phyloP scores from a whole-genome alignment of 2,113 vertebrate genomes.

The Takifugu flavidus region DNA sequence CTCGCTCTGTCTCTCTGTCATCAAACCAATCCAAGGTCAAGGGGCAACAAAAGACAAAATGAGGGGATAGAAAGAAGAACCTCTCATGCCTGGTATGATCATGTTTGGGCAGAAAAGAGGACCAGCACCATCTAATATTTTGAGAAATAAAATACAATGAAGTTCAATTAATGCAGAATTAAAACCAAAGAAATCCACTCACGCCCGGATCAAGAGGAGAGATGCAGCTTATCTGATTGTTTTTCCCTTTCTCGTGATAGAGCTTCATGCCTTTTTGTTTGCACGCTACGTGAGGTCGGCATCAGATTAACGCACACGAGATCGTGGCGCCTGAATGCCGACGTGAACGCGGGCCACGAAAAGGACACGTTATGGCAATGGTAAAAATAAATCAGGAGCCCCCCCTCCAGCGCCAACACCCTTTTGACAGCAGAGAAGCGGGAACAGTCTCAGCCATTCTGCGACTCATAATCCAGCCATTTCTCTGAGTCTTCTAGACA shows the following conservation, averaged over 20 bases:
- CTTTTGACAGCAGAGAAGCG: slow-evolving; percentile 21
- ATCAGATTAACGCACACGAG: slow-evolving; percentile 20
- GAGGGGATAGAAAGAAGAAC: slow-evolving; percentile 13
- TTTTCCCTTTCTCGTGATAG: slow-evolving; percentile 34
- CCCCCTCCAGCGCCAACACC: background rate
- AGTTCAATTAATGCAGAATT: slow-evolving; percentile 30
- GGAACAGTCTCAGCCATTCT: slow-evolving; percentile 44
- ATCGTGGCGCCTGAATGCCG: slow-evolving; percentile 5
- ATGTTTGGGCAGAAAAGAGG: too few relatives aligned
- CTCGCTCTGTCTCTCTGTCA: slow-evolving; percentile 18
- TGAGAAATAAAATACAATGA: background rate
- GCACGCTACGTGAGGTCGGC: slow-evolving; percentile 18
- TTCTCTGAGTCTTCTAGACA: slow-evolving; percentile 58
- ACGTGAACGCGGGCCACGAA: slow-evolving; percentile 21
- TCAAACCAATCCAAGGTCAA: slow-evolving; percentile 37
- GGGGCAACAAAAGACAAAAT: slow-evolving; percentile 14
- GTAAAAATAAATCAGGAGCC: slow-evolving; percentile 38
- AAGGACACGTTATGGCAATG: slow-evolving; percentile 35
- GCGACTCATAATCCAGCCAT: slow-evolving; percentile 55
- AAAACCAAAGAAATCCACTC: slow-evolving; percentile 41
- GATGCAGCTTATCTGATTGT: slow-evolving; percentile 31
- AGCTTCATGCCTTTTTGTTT: slow-evolving; percentile 44
- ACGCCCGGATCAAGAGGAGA: slow-evolving; percentile 19
- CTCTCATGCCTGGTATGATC: background rate
- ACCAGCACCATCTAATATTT: background rate